A percentile compares a stretch with the other conserved stretches of the same genome.
Conservation (phyloP, 92 coral and sea anemone genomes). For the Meandrina meandrites region DNA sequence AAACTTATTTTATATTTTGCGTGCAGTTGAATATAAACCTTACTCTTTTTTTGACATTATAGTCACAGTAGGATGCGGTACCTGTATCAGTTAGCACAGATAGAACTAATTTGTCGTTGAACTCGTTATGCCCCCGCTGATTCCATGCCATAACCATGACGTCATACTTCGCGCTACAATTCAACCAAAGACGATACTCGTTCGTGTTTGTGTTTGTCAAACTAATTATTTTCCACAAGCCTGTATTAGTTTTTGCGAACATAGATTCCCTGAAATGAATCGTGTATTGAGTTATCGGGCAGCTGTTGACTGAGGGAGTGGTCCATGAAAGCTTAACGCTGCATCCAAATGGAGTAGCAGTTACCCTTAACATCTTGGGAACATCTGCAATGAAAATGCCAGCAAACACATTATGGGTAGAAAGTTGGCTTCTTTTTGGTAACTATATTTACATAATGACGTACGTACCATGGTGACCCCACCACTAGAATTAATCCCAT, state of each 20-base stretch:
- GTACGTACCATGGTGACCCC: too few species aligned
- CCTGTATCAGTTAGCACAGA: slow-evolving; percentile 7
- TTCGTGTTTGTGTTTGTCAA: background rate
- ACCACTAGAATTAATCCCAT: too few species aligned
- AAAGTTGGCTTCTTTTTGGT: too few species aligned
- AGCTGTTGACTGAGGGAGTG: background rate
- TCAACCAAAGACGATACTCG: slow-evolving; percentile 3
- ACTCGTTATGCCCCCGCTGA: slow-evolving; percentile 10
- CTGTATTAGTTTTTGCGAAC: background rate
- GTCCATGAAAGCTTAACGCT: background rate
- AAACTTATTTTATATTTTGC: too few species aligned
- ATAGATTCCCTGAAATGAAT: background rate
- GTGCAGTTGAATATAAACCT: too few species aligned
- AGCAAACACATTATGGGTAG: background rate
- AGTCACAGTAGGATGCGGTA: background rate
- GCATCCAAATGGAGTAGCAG: background rate
- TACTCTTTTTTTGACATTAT: too few species aligned
- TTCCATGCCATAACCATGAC: slow-evolving; percentile 26
- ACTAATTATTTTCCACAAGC: background rate
- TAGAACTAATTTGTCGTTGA: background rate
- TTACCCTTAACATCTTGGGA: background rate
- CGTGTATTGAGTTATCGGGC: background rate
- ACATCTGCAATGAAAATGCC: background rate
- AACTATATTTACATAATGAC: too few species aligned
- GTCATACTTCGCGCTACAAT: slow-evolving; percentile 6